Percentiles rank a stretch among this genome's conserved stretches.
phyloP scores from a whole-genome alignment of 2,888 invertebrate genomes.

The Fabriciana adippe region DNA sequence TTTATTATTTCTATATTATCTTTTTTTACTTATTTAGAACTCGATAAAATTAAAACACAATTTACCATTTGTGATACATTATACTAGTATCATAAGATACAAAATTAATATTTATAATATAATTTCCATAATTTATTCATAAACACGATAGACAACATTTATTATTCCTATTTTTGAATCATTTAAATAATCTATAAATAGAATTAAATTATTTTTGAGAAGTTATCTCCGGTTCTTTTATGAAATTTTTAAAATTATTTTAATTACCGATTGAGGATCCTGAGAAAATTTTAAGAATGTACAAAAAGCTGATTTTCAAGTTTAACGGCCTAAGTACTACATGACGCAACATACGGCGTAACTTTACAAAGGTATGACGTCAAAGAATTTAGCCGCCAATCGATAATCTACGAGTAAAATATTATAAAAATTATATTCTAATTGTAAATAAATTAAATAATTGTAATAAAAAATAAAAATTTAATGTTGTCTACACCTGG shows the following conservation, averaged over 20 bases:
- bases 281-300: slow-evolving; percentile 7
- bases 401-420: neutral
- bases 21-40: too few species aligned
- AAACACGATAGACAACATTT: too few species aligned
- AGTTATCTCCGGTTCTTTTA: neutral
- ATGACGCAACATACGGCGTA: slow-evolving; percentile 23
- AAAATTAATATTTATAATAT: neutral
- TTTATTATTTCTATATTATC: too few species aligned
- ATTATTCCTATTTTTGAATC: too few species aligned
- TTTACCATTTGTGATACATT: too few species aligned
- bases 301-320: slow-evolving; percentile 16
- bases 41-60: too few species aligned
- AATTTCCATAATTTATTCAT: too few species aligned
- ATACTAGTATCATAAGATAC: neutral
- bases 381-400: slow-evolving; percentile 10
- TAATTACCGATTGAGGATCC: slow-evolving; percentile 11
- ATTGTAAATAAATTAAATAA: neutral
- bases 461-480: too few species aligned
- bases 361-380: slow-evolving; percentile 18
- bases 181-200: too few species aligned
- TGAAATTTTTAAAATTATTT: slow-evolving; percentile 6
- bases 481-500: too few species aligned
- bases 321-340: slow-evolving; percentile 13
- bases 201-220: neutral
- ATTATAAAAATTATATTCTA: neutral